Evolutionary conservation across 2,113 vertebrate genomes (phyloP), one percentile per base, ranked within the genome.

Genomic region (Patagioenas fasciata): DNA sequence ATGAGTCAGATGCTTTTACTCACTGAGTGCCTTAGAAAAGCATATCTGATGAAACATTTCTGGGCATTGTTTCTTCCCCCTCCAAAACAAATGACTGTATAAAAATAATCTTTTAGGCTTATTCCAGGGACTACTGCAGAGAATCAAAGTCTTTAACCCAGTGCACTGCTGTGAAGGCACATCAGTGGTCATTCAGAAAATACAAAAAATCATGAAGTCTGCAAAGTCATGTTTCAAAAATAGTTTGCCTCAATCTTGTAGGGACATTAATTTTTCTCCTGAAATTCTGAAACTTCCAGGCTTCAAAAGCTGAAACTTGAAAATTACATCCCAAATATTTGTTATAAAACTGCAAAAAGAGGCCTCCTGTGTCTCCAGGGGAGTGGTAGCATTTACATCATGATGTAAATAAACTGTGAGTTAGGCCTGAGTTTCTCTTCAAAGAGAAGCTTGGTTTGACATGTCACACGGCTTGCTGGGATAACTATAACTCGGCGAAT

Each of bases 1-100:
- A 23, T 78, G 67, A 73, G 67, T 93, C 88, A 83, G 47, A 42
- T 88, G 71, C 60, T 93, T 95, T 86, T 70, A 74, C 60, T 81
- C 10, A 78, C 42, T n/a, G 50, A 34, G n/a, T 57, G 50, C 42
- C 17, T 66, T 57, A 64, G 51, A 47, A 90, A 88, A 86, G 13
- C 15, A 47, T 24, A 31, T 3, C 58, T 66, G 56, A 47, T 51
- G 3, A 71, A 80, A 74, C 15, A 71, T 56, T 93, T 73, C 86
- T 78, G 75, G 47, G 56, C 12, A 36, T 64, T 62, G 56, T 48
- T 97, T 78, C 71, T 92, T 5, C 24, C 15, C 7, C 10, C n/a
- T 79, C 44, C 34, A 44, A 80, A 93, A 25, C n/a, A 93, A 90
- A 83, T 62, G 7, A n/a, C 44, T 69, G 13, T 57, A n/a, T 34